Conservation (phyloP, 2,888 invertebrate genomes). For the Agriotes lineatus region DNA sequence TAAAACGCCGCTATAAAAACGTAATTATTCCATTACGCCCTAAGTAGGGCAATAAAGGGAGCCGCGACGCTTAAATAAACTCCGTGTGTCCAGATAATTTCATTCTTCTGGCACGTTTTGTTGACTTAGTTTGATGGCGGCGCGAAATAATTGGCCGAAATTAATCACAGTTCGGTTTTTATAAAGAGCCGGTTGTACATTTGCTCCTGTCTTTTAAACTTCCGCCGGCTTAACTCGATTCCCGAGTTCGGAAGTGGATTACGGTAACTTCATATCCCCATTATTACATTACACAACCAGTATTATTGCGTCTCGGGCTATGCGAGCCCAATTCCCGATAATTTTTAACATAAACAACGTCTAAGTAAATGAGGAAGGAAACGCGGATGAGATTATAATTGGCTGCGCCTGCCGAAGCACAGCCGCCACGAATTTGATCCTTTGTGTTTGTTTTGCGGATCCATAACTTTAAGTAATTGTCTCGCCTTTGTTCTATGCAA, state of each 20-base stretch:
- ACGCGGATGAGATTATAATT: constrained; percentile 10
- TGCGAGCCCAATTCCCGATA: constrained; percentile 1
- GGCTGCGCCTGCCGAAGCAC: constrained; percentile 8
- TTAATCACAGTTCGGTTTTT: neutral
- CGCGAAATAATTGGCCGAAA: neutral
- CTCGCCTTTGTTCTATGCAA: constrained; percentile 14
- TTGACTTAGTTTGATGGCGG: neutral
- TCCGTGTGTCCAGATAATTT: constrained; percentile 16
- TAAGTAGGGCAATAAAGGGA: constrained; percentile 19
- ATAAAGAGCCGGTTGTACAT: neutral
- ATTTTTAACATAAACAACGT: constrained; percentile 19
- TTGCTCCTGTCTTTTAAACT: constrained; percentile 21
- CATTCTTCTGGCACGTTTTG: constrained; percentile 2
- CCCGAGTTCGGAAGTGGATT: constrained; percentile 32
- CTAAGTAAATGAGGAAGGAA: constrained; percentile 19
- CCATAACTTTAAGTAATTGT: constrained; percentile 24
- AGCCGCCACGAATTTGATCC: constrained; percentile 17
- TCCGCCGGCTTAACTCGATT: constrained; percentile 22
- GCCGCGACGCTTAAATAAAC: constrained; percentile 17
- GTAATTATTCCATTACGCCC: constrained; percentile 26
- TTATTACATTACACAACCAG: constrained; percentile 28
- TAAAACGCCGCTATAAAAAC: constrained; percentile 21
- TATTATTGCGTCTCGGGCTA: constrained; percentile 11
- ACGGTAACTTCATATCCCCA: constrained; percentile 26
- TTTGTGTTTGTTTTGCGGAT: constrained; percentile 25